Evolutionary conservation across 2,888 invertebrate species (phyloP).

Genomic region (Metopia argyrocephala): DNA sequence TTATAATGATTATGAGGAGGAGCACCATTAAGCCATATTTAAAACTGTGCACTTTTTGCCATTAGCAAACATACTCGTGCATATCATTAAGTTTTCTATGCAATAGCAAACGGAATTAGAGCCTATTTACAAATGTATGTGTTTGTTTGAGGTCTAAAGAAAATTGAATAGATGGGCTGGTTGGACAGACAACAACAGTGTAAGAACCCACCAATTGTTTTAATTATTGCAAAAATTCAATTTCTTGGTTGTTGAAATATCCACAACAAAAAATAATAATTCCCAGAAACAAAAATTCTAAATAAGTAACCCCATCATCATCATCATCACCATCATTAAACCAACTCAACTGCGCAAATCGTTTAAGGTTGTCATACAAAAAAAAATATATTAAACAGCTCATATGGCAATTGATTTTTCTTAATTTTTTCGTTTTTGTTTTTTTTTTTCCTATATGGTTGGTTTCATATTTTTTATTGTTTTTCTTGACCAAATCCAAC

Average conservation of each 20-base stretch:
- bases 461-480: no score
- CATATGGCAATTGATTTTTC: conserved; percentile 55
- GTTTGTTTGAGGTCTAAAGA: no score
- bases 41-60: no score
- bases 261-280: neutral
- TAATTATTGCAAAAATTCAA: neutral
- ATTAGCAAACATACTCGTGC: no score
- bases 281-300: conserved; percentile 10
- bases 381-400: neutral
- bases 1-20: conserved; percentile 25
- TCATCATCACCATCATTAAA: conserved; percentile 27
- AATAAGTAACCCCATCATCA: conserved; percentile 41
- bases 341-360: conserved; percentile 24
- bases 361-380: conserved; percentile 15
- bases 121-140: no score
- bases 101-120: no score
- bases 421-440: conserved; percentile 35
- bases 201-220: conserved; percentile 58
- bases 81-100: no score
- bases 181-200: neutral
- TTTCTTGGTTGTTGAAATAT: conserved; percentile 26
- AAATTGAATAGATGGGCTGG: no score
- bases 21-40: no score
- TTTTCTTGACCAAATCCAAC: conserved; percentile 11
- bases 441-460: no score